Conservation (phyloP, 2,797 vertebrate genomes). For the Astyanax mexicanus region DNA sequence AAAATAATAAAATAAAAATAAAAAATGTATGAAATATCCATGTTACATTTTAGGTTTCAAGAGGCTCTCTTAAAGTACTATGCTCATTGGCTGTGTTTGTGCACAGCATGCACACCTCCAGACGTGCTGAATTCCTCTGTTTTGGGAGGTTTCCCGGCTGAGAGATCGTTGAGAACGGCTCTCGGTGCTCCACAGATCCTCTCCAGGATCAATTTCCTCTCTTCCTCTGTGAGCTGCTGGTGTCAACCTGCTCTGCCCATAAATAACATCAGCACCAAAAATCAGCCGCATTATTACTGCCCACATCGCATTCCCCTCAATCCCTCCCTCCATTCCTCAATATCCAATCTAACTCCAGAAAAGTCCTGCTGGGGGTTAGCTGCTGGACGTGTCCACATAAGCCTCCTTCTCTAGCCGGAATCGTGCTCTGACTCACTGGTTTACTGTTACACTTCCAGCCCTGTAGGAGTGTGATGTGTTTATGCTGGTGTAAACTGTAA, state of each 20-base stretch:
- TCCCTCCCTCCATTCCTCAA: conserved; percentile 52
- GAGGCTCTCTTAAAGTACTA: not conserved
- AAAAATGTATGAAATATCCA: no score
- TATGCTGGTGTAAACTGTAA: conserved; percentile 60
- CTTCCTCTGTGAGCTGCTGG: conserved; percentile 55
- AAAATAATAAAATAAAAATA: no score
- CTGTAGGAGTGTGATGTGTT: conserved; percentile 48
- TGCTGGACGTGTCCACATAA: conserved; percentile 60
- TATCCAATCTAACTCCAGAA: conserved; percentile 69
- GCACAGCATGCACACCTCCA: conserved; percentile 48
- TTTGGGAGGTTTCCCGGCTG: conserved; percentile 65
- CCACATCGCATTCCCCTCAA: conserved; percentile 69
- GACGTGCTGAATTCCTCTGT: conserved; percentile 57
- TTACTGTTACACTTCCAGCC: conserved; percentile 53
- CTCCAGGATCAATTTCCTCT: conserved; percentile 68
- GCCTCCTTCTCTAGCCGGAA: conserved; percentile 31
- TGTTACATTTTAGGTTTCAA: not conserved
- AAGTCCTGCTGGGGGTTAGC: conserved; percentile 67
- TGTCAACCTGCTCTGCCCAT: conserved; percentile 69
- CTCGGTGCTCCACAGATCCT: conserved; percentile 56
- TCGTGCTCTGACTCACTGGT: conserved; percentile 55
- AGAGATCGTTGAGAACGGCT: conserved; percentile 2
- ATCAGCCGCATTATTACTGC: conserved; percentile 75
- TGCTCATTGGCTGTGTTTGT: conserved; percentile 12
- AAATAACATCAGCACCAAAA: conserved; percentile 74